Percentiles rank a stretch among this genome's conserved stretches.
Evolutionary conservation across 2,113 vertebrate genomes (phyloP).

Genomic region (Burhinus bistriatus): DNA sequence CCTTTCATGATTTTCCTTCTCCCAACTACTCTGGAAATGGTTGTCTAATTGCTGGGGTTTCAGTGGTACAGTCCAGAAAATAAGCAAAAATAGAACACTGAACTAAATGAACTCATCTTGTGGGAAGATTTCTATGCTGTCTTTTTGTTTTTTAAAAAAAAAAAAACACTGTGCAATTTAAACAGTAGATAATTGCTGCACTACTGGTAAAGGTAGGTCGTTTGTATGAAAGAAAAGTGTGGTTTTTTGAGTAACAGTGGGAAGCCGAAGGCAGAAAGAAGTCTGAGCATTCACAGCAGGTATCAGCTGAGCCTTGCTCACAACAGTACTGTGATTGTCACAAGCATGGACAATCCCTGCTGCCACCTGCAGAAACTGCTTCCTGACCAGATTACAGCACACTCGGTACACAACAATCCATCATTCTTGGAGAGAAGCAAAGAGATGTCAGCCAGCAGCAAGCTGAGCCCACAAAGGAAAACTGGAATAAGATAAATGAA

Average conservation of each 20-base stretch:
- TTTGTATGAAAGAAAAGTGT: not conserved
- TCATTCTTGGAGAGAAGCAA: not conserved
- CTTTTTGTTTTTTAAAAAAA: not conserved
- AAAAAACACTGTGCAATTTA: not conserved
- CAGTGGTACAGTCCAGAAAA: constrained; percentile 28
- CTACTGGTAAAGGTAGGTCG: not conserved
- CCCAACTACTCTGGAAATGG: not conserved
- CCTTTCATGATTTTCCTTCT: not conserved
- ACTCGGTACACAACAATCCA: not conserved
- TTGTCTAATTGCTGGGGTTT: constrained; percentile 10
- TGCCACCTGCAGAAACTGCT: constrained; percentile 18
- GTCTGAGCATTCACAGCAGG: not conserved
- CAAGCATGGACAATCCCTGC: not conserved
- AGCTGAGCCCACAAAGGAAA: constrained; percentile 1
- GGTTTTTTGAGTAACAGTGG: not conserved
- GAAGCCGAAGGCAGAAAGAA: constrained; percentile 1
- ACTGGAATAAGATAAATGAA: not conserved
- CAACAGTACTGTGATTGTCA: not conserved
- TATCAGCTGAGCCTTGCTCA: not conserved
- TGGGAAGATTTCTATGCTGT: not conserved
- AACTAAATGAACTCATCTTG: constrained; percentile 36
- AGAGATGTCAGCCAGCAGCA: constrained; percentile 2
- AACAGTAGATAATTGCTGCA: constrained; percentile 8
- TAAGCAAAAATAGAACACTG: constrained; percentile 29
- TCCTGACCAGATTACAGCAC: not conserved